Evolutionary conservation across 2,113 vertebrate genomes (phyloP).

Genomic region (Perca flavescens): DNA sequence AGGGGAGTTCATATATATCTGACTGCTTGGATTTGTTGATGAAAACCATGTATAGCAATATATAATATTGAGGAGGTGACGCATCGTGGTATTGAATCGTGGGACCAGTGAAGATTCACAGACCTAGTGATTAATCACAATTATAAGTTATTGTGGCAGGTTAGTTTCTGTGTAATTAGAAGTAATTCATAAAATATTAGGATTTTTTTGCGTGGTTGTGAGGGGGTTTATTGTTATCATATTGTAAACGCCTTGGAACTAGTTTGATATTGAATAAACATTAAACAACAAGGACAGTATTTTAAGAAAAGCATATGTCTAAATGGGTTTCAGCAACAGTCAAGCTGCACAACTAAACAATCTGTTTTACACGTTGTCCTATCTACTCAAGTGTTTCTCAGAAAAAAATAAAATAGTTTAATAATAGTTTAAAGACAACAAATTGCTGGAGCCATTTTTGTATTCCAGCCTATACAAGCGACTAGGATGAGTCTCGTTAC

Average conservation of each 20-base stretch:
- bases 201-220: neutral
- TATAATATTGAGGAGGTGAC: no score
- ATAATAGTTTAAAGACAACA: conserved; percentile 9
- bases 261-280: neutral
- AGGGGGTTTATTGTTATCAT: neutral
- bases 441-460: conserved; percentile 24
- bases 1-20: no score
- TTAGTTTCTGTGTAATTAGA: neutral
- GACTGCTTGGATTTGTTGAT: no score
- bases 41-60: no score
- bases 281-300: neutral
- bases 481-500: conserved; percentile 46
- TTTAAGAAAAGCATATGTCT: neutral
- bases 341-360: neutral
- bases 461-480: conserved; percentile 28
- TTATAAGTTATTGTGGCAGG: neutral
- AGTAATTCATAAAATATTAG: neutral
- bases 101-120: no score
- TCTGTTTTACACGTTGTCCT: neutral
- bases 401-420: neutral
- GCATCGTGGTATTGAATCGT: no score
- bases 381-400: neutral
- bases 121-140: neutral
- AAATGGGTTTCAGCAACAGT: neutral
- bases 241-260: neutral